phyloP scores from a whole-genome alignment of 2,113 vertebrate species.

The Cnemophilus loriae region DNA sequence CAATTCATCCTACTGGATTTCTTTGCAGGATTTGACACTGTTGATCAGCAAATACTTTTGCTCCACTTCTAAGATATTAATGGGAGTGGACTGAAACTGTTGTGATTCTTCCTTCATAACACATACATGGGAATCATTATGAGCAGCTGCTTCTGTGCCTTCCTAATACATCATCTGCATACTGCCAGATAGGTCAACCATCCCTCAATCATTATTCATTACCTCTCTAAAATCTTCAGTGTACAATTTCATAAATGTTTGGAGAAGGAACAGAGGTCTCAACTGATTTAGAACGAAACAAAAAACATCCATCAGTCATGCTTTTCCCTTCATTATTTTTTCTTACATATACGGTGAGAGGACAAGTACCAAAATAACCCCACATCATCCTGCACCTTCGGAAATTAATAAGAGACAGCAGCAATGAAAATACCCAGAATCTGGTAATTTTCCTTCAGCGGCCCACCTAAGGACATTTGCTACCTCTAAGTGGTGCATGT shows the following conservation, averaged over 20 bases:
- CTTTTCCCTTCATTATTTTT: not conserved
- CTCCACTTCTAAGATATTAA: conserved; percentile 25
- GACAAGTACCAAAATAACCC: not conserved
- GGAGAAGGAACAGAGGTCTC: not conserved
- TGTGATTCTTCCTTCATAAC: not conserved
- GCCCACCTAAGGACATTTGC: not conserved
- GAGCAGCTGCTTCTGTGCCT: not conserved
- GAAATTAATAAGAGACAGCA: not conserved
- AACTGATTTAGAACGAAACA: not conserved
- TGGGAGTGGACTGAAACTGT: not conserved
- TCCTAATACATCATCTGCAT: not conserved
- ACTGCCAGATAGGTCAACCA: not conserved
- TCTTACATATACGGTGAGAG: accelerated
- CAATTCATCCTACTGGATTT: conserved; percentile 25
- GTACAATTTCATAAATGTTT: not conserved
- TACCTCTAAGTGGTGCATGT: not conserved
- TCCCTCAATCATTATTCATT: not conserved
- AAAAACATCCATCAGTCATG: not conserved
- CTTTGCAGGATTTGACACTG: conserved; percentile 18
- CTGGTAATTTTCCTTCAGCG: not conserved
- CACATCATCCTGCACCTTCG: not conserved
- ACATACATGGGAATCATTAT: not conserved
- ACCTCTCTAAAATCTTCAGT: not conserved
- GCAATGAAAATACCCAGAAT: not conserved
- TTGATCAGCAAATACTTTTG: conserved; percentile 39